Base-by-base conservation (phyloP, 2,113 vertebrate genomes). In the Ciconia maguari region DNA sequence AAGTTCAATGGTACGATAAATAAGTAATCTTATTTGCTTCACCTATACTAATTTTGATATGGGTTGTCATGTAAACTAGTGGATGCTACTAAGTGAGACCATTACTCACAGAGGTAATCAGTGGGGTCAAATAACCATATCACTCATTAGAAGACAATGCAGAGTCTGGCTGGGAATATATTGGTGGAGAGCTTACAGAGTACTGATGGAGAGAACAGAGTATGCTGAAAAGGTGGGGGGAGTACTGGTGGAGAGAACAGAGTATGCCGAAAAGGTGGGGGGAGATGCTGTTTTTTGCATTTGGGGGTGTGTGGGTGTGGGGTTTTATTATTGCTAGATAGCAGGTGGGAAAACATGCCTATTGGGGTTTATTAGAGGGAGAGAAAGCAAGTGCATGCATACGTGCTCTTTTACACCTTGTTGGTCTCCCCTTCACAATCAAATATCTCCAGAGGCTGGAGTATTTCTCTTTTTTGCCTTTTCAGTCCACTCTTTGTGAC, bases 401-500 rank as follows among this genome's bases (percentile, higher is more conserved):
- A 22, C 0, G 0, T 87, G 58, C 61, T 78, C 10, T 57, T 82
- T 68, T n/a, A 49, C 16, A 57, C 30, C 61, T 86, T 74, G 34
- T 29, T 76, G 32, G 13, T 75, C 41, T 93, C 22, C 32, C 48
- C 21, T 36, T 34, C 60, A 13, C 48, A 81, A 30, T 16, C 51
- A 78, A 60, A 2, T 62, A 25, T 13, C 66, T 94, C 72, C 60
- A 68, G 84, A 95, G 94, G 48, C 81, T 97, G 85, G 90, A 95
- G 84, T 95, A 64, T 96, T 96, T 96, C 7, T 98, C 76, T 94
- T 34, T 74, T 93, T 97, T 88, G 48, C 94, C 91, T 97, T 97
- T 98, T 71, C 96, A 99, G 98, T 96, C 98, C 98, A 16, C 98
- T 99, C 94, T 99, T 99, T 98, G 98, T 99, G 97, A 99, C 98